Evolutionary conservation across 2,888 invertebrate species (phyloP), one percentile per base, ranked within the genome.

Genomic region (Caenorhabditis imperialis): DNA sequence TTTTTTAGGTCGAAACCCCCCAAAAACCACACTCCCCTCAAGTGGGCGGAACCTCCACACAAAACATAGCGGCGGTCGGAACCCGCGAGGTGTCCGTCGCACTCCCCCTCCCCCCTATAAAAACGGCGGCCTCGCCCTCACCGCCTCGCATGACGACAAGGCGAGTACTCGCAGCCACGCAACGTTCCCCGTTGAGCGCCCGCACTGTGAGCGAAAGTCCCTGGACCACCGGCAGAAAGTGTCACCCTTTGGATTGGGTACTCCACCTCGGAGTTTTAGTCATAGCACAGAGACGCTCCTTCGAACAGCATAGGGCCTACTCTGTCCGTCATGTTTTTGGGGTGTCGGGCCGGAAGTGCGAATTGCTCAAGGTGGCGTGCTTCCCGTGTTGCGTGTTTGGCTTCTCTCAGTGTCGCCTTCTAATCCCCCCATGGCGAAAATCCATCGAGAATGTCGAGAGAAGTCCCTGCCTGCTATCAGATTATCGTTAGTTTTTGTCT

Each of bases 261-360:
- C 79, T 65, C 51, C n/a, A n/a, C n/a, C 55, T 62, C 57, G 71
- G 67, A 76, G 81, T 57, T 76, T 65, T 81, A 79, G 81, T 81
- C 81, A 69, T 63, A 78, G 76, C 81, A 81, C 79, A 81, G 81
- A 72, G 77, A 81, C 81, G 78, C 79, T 78, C 74, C 58, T 60
- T 48, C 35, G 65, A 81, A 78, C 81, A 79, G 79, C 81, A 81
- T 81, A 81, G 81, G 81, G 81, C 81, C 79, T 78, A 81, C 81
- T 81, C 81, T 81, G 78, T 51, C 51, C 65, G 75, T 75, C 78
- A 75, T 75, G 69, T 53, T 75, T 73, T 73, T 51, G 38, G 30
- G 30, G 6, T 30, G 6, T 6, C 10, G 30, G 6, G 30, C 10
- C 30, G 6, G 30, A 6, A 38, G n/a, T 10, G 33, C 27, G 16